A percentile compares a stretch with the other conserved stretches of the same genome.
These are phyloP conservation scores for Brevimyrus niger DNA, from an alignment of 2,113 vertebrate species.

Conservation along the genomic window DNA sequence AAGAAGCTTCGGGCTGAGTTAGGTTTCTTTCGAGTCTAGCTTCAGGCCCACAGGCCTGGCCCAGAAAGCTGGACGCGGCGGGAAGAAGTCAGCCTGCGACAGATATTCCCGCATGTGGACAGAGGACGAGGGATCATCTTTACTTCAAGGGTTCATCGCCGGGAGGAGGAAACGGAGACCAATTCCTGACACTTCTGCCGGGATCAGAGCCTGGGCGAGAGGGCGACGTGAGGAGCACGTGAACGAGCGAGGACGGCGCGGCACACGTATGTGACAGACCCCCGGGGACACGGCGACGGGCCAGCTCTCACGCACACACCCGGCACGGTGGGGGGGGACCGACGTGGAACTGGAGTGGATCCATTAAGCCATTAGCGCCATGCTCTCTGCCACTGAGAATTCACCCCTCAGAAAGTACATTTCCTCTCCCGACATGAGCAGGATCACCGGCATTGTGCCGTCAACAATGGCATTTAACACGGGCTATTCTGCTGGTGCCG, in stretches of 20 bases:
- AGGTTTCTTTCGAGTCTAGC: not conserved
- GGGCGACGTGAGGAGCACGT: not conserved
- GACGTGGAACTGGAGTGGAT: not conserved
- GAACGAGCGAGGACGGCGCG: too few relatives aligned
- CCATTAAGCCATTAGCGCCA: slow-evolving; percentile 23
- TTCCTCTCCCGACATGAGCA: slow-evolving; percentile 12
- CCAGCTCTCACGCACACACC: not conserved
- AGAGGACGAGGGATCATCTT: not conserved
- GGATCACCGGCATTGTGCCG: slow-evolving; percentile 20
- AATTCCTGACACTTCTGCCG: not conserved
- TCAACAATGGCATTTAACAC: slow-evolving; percentile 24
- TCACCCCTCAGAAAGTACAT: not conserved
- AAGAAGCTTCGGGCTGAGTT: not conserved
- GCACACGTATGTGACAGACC: not conserved
- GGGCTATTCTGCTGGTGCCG: not conserved
- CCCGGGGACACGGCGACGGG: not conserved
- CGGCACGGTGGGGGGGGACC: not conserved
- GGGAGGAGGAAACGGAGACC: not conserved
- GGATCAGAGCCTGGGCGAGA: not conserved
- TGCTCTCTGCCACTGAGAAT: not conserved
- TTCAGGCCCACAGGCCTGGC: not conserved
- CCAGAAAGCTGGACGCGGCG: not conserved
- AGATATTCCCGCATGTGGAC: not conserved
- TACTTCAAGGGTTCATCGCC: not conserved
- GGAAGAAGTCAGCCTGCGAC: not conserved